Evolutionary conservation across 2,797 vertebrate species (phyloP), one percentile per base, ranked within the genome.

Genomic region (Arnoldichthys spilopterus): DNA sequence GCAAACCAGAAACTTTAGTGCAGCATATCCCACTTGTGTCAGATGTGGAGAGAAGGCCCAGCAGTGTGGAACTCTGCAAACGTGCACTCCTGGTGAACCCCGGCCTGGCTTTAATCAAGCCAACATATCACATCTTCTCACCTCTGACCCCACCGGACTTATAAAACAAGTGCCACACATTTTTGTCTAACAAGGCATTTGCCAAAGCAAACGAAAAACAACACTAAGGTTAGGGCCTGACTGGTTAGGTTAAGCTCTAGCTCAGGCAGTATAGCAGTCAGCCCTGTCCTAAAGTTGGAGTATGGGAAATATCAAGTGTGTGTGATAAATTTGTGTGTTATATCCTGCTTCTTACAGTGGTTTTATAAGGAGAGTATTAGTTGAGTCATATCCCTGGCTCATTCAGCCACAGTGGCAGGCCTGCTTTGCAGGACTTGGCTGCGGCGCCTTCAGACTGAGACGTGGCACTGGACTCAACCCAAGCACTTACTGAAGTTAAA

Each of bases 21-120:
- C 45, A 49, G 28, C 40, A n/a, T 66, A 72, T 72, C 58, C 72
- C 78, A 61, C 43, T 37, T 56, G 73, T 30, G 22, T 49, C 16
- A 18, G 34, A 72, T 7, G 59, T 26, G 16, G 71, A 82, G 56
- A 32, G 12, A 51, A 72, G 61, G 26, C 68, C 51, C 37, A n/a
- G 43, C 67, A 62, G 54, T 3, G 28, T 22, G 40, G 68, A 74
- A 78, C 76, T 71, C 54, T 49, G 49, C 70, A 68, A 32, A 18
- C 16, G n/a, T 80, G 75, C 70, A 75, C 77, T 84, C 67, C 61
- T 61, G n/a, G 11, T 84, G 82, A 85, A 85, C 82, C 70, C 72
- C 61, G 4, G 72, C 51, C 82, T 76, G 77, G 72, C 71, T 79
- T 77, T 78, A 82, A 82, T 84, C 80, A 82, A 68, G 73, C 56